These are phyloP conservation scores for Cylindroiulus punctatus DNA, from an alignment of 2,888 invertebrate species.

Conservation along the genomic window DNA sequence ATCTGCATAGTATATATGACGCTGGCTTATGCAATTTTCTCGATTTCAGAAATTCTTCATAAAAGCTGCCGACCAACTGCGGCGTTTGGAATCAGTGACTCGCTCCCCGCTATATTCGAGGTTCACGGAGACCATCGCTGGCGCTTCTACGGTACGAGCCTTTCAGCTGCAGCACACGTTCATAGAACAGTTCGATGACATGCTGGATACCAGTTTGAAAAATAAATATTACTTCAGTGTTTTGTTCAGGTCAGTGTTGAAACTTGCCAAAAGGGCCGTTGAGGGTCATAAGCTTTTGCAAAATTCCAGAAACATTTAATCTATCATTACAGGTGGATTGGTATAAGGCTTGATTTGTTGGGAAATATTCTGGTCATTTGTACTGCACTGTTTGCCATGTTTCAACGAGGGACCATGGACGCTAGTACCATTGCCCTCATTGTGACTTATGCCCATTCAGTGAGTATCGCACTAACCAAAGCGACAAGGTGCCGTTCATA, in stretches of 20 bases:
- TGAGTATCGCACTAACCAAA: too few relatives aligned
- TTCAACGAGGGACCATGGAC: conserved; percentile 64
- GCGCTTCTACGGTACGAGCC: conserved; percentile 83
- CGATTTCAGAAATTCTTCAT: conserved; percentile 90
- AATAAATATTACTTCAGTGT: conserved; percentile 41
- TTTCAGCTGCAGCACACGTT: conserved; percentile 84
- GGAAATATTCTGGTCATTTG: conserved; percentile 72
- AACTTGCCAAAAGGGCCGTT: not conserved
- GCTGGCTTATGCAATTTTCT: too few relatives aligned
- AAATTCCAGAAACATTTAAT: not conserved
- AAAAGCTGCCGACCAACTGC: conserved; percentile 90
- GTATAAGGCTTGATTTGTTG: conserved; percentile 68
- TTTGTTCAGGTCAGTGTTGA: conserved; percentile 55
- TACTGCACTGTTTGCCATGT: conserved; percentile 71
- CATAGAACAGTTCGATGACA: conserved; percentile 85
- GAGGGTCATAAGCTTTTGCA: not conserved
- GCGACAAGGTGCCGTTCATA: too few relatives aligned
- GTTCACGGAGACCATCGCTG: conserved; percentile 91
- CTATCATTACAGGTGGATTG: conserved; percentile 65
- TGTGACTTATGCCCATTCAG: conserved; percentile 73
- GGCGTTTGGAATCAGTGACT: conserved; percentile 91
- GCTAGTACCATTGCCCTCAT: conserved; percentile 78
- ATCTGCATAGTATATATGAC: not conserved
- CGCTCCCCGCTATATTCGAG: conserved; percentile 97
- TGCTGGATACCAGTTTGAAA: conserved; percentile 82